Base-by-base conservation (phyloP, 2,888 invertebrate genomes). In the Melanostoma scalare region DNA sequence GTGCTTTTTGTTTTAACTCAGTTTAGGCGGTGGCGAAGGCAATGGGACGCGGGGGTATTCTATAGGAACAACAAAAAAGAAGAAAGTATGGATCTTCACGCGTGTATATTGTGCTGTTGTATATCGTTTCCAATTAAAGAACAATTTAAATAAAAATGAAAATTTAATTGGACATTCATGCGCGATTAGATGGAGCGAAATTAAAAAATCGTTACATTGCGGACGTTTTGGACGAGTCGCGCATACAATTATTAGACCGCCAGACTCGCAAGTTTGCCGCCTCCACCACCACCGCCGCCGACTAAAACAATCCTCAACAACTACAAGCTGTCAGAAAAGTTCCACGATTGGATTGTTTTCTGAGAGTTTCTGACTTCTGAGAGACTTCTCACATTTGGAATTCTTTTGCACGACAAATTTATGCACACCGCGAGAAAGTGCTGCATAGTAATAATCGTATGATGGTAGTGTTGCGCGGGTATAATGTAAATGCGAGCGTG, bases 121-220 rank as follows among this genome's bases (percentile, higher is more conserved):
- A 48, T 71, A 60, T 65, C 69, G 60, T 71, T 84, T 84, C 79
- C 84, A 84, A 75, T 84, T 75, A 84, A 79, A 78, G 71, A 84
- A 75, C 84, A 74, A 84, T 84, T 84, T 84, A 79, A 84, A 79
- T 75, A 79, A 84, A 84, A 78, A 74, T 78, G 53, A 78, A 84
- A 78, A 79, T 71, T 79, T 79, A 79, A 84, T 84, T 84, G 74
- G 79, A 84, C 84, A 84, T 78, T 84, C 84, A 84, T 84, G 79
- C 74, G 84, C 84, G 84, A 84, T 84, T 79, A 84, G 84, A 79
- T 74, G 79, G 84, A 84, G 84, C 84, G 84, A 84, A 84, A 84
- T 84, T 84, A 84, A 84, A 84, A 75, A 84, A 84, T 84, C 84
- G 79, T 84, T 84, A 79, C 79, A 84, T 67, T 52, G 84, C 84